Conservation (phyloP, 2,113 vertebrate genomes). For the Ctenodactylus gundi region DNA sequence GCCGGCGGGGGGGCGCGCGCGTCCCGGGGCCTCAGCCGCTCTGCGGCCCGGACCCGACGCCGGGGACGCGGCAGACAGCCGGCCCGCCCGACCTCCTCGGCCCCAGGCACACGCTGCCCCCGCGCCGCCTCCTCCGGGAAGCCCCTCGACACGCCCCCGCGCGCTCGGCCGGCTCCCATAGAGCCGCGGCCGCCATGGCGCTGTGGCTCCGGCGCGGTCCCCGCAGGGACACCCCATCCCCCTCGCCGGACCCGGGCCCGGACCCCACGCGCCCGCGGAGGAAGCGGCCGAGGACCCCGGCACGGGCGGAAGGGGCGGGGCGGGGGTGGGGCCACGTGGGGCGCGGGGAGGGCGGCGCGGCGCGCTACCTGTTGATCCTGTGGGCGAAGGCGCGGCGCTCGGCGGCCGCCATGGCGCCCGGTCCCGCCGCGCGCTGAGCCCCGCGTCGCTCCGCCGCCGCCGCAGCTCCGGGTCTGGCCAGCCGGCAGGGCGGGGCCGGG, state of each 20-base stretch:
- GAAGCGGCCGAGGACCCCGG: background rate
- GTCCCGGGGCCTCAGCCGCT: too few relatives aligned
- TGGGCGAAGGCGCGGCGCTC: slow-evolving; percentile 93
- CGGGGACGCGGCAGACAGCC: background rate
- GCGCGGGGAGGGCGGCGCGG: background rate
- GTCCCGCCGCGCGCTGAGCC: background rate
- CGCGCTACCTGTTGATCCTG: slow-evolving; percentile 91
- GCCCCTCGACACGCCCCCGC: slow-evolving; percentile 47
- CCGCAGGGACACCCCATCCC: too few relatives aligned
- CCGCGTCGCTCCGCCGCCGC: background rate
- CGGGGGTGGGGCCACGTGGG: background rate
- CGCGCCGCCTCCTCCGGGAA: slow-evolving; percentile 51
- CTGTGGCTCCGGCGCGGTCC: background rate
- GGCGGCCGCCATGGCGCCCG: slow-evolving; percentile 80
- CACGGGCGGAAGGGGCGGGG: background rate
- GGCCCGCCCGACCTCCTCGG: too few relatives aligned
- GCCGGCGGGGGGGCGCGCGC: background rate
- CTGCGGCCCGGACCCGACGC: background rate
- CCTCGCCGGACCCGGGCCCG: background rate
- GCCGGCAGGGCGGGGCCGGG: slow-evolving; percentile 9
- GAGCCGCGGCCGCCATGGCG: background rate
- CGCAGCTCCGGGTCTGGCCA: slow-evolving; percentile 17
- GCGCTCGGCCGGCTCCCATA: background rate
- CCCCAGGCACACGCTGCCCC: background rate
- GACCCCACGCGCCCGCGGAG: background rate